Evolutionary conservation across 2,888 invertebrate genomes (phyloP).

Genomic region (Pediacus dermestoides): DNA sequence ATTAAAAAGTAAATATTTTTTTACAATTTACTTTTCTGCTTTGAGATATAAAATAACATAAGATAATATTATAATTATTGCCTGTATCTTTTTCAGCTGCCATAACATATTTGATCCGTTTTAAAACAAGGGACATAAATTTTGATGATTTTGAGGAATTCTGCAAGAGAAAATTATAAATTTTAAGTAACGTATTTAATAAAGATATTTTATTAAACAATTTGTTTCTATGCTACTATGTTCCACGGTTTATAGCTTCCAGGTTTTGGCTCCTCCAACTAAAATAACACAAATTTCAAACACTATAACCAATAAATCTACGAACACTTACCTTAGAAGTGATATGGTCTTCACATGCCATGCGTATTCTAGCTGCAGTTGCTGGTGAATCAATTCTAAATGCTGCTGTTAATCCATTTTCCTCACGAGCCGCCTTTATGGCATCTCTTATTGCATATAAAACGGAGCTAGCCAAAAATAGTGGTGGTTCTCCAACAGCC

Average conservation of each 20-base stretch:
- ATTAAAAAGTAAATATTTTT: constrained; percentile 1
- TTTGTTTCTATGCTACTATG: constrained; percentile 41
- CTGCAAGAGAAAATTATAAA: constrained; percentile 11
- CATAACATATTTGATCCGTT: constrained; percentile 26
- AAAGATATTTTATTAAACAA: background rate
- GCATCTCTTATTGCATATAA: constrained; percentile 91
- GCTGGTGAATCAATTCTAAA: constrained; percentile 80
- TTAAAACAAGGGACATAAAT: constrained; percentile 19
- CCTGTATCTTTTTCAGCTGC: constrained; percentile 24
- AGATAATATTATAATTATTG: background rate
- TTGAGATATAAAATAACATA: too few species aligned
- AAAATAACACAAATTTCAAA: constrained; percentile 36
- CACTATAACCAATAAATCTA: background rate
- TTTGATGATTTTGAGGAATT: constrained; percentile 22
- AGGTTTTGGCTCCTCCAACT: constrained; percentile 57
- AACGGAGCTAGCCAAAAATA: constrained; percentile 83
- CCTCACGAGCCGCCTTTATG: constrained; percentile 71
- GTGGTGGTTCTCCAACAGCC: constrained; percentile 95
- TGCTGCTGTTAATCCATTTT: constrained; percentile 57
- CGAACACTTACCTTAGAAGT: constrained; percentile 63
- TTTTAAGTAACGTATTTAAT: background rate
- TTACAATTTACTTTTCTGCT: constrained; percentile 1
- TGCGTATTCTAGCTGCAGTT: constrained; percentile 81
- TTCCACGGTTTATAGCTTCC: constrained; percentile 64
- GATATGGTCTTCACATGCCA: constrained; percentile 84